Percentiles rank a stretch among this genome's conserved stretches.
These are phyloP conservation scores for Clupea harengus DNA, from an alignment of 2,113 vertebrate genomes.

Conservation along the genomic window DNA sequence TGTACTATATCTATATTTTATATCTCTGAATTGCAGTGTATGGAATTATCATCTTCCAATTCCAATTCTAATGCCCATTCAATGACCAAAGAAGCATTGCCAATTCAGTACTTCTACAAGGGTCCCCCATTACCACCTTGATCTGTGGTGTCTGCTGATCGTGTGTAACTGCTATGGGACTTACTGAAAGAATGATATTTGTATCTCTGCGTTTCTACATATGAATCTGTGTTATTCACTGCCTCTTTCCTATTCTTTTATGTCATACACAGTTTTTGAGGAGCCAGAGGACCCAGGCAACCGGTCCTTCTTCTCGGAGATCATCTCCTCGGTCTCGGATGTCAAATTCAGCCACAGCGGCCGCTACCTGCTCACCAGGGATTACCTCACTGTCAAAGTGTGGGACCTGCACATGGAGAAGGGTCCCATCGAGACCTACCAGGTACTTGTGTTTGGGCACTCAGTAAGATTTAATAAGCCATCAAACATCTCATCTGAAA, in stretches of 20 bases:
- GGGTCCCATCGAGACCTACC: conserved; percentile 74
- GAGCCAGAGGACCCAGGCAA: conserved; percentile 75
- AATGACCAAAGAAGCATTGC: too few species aligned
- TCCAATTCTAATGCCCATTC: too few species aligned
- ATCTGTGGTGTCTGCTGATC: too few species aligned
- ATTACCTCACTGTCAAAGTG: conserved; percentile 77
- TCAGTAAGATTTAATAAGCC: background rate
- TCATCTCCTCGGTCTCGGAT: conserved; percentile 76
- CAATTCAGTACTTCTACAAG: too few species aligned
- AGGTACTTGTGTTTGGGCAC: conserved; percentile 53
- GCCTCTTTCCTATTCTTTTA: background rate
- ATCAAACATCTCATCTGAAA: background rate
- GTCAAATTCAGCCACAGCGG: conserved; percentile 77
- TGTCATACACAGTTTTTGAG: conserved; percentile 63
- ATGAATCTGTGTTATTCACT: conserved; percentile 20
- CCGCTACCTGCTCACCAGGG: conserved; percentile 75
- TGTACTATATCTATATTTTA: too few species aligned
- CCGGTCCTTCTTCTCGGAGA: conserved; percentile 75
- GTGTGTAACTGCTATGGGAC: too few species aligned
- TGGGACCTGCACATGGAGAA: conserved; percentile 78
- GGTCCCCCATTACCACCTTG: too few species aligned
- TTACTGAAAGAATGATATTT: background rate
- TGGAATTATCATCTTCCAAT: background rate
- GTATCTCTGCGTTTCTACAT: background rate
- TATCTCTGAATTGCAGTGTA: background rate